Evolutionary conservation across 1,140 invertebrate species (phyloP).

Genomic region (Drosophila carrolli): DNA sequence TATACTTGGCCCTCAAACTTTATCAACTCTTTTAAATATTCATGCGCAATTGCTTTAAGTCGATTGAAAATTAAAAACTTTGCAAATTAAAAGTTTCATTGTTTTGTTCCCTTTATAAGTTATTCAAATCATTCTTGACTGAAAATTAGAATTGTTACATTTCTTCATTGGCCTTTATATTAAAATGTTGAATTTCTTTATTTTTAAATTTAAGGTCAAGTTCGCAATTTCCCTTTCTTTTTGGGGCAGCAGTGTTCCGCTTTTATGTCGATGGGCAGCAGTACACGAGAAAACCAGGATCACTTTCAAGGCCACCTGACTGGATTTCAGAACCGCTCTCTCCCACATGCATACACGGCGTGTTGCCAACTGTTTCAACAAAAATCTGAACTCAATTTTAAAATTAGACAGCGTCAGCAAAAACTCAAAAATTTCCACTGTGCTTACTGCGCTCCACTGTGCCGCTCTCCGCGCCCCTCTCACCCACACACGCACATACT

Average conservation of each 20-base stretch:
- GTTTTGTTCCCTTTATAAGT: background rate
- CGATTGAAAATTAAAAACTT: background rate
- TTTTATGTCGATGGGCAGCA: slow-evolving; percentile 9
- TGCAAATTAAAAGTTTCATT: background rate
- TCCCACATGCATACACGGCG: slow-evolving; percentile 6
- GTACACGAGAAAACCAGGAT: slow-evolving; percentile 3
- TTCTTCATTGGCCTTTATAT: background rate
- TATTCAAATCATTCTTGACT: background rate
- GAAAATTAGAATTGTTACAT: background rate
- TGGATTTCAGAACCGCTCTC: background rate
- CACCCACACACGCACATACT: background rate
- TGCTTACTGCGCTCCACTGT: slow-evolving; percentile 27
- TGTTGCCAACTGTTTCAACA: slow-evolving; percentile 62
- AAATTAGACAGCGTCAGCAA: slow-evolving; percentile 56
- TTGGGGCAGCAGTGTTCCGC: background rate
- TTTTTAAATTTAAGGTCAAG: background rate
- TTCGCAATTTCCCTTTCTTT: background rate
- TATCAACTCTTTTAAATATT: background rate
- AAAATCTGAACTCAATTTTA: slow-evolving; percentile 48
- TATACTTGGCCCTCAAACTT: background rate
- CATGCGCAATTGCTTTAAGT: background rate
- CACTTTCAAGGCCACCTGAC: slow-evolving; percentile 20
- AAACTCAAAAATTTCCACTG: slow-evolving; percentile 55
- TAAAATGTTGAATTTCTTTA: no score
- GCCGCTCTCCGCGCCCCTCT: slow-evolving; percentile 1